These are phyloP conservation scores for Thalpophila matura DNA, from an alignment of 2,888 invertebrate genomes.

Conservation along the genomic window DNA sequence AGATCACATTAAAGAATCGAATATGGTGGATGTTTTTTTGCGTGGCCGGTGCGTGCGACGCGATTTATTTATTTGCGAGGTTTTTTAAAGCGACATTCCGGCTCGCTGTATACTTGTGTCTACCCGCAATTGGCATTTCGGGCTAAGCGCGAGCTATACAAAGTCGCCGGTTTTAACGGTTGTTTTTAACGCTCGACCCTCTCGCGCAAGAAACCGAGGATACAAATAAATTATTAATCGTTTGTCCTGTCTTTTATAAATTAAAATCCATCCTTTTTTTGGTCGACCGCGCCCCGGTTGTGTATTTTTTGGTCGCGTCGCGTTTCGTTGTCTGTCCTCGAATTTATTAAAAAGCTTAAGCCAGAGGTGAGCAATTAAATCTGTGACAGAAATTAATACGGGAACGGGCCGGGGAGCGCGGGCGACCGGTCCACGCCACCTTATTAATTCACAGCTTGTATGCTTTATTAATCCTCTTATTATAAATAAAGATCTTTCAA, in stretches of 20 bases:
- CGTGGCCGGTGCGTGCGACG: slow-evolving; percentile 86
- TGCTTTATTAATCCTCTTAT: slow-evolving; percentile 82
- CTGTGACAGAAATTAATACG: slow-evolving; percentile 89
- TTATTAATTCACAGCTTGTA: slow-evolving; percentile 81
- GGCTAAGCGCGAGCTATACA: slow-evolving; percentile 90
- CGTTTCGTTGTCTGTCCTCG: slow-evolving; percentile 87
- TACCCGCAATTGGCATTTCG: slow-evolving; percentile 91
- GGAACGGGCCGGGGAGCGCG: slow-evolving; percentile 76
- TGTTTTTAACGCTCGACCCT: slow-evolving; percentile 90
- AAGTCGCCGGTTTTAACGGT: slow-evolving; percentile 90
- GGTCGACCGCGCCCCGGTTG: slow-evolving; percentile 77
- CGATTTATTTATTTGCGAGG: slow-evolving; percentile 90
- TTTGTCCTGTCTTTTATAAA: slow-evolving; percentile 91
- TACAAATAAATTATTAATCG: slow-evolving; percentile 91
- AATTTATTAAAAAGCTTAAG: slow-evolving; percentile 89
- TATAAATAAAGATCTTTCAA: slow-evolving; percentile 71
- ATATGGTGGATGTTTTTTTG: slow-evolving; percentile 89
- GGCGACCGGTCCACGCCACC: slow-evolving; percentile 71
- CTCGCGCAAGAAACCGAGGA: slow-evolving; percentile 87
- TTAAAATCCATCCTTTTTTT: slow-evolving; percentile 89
- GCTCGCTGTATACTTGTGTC: slow-evolving; percentile 90
- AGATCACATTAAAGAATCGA: slow-evolving; percentile 91
- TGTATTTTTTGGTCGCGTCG: slow-evolving; percentile 85
- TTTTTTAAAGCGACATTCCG: slow-evolving; percentile 91
- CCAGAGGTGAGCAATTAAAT: slow-evolving; percentile 90